Evolutionary conservation across 2,888 invertebrate genomes (phyloP).

Genomic region (Cephalotes varians): DNA sequence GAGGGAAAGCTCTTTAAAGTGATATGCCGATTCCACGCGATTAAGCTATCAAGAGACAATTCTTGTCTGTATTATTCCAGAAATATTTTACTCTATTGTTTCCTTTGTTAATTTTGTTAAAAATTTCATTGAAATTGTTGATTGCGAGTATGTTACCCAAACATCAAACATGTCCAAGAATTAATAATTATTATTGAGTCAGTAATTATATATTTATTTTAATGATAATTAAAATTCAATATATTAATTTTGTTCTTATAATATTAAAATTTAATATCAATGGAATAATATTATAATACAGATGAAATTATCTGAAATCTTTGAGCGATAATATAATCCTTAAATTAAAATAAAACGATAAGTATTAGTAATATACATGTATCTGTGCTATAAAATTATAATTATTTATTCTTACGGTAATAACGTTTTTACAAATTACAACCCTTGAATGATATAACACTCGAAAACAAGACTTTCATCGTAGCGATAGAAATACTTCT

Average conservation of each 20-base stretch:
- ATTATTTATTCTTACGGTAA: not conserved
- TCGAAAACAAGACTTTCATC: conserved; percentile 15
- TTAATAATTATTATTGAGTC: conserved; percentile 1
- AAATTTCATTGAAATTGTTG: not conserved
- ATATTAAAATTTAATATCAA: not conserved
- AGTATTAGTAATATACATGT: not conserved
- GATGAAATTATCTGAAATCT: not conserved
- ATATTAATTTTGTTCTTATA: not conserved
- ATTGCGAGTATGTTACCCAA: not conserved
- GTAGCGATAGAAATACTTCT: not conserved
- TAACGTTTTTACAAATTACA: conserved; percentile 9
- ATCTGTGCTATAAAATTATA: not conserved
- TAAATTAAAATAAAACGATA: not conserved
- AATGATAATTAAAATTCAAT: not conserved
- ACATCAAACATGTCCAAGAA: not conserved
- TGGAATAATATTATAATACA: not conserved
- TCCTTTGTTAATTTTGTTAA: not conserved
- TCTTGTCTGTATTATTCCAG: conserved; percentile 33
- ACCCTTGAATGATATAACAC: not conserved
- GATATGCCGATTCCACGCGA: conserved; percentile 46
- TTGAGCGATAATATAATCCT: not conserved
- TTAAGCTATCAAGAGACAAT: conserved; percentile 56
- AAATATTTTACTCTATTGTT: conserved; percentile 8
- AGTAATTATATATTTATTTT: conserved; percentile 3
- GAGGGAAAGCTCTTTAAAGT: conserved; percentile 43